A percentile compares a stretch with the other conserved stretches of the same genome.
phyloP scores from a whole-genome alignment of 2,888 invertebrate genomes.

The Thelaira solivaga region DNA sequence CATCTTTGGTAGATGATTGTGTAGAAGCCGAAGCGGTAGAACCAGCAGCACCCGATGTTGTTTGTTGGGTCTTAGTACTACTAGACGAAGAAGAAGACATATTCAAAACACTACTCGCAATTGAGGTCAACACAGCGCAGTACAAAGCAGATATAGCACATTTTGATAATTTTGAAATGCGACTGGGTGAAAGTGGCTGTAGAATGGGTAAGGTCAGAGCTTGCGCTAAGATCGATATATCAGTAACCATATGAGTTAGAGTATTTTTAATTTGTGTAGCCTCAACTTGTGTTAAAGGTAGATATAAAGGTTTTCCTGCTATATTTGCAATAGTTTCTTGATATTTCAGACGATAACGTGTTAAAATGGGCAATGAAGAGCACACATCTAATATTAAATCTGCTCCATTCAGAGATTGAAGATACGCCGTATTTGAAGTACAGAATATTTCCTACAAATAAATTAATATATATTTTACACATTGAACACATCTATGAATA shows the following conservation, averaged over 20 bases:
- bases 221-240: slow-evolving; percentile 87
- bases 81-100: slow-evolving; percentile 80
- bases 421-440: slow-evolving; percentile 85
- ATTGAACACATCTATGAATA: no score
- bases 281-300: slow-evolving; percentile 84
- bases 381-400: slow-evolving; percentile 90
- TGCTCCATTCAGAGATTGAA: slow-evolving; percentile 90
- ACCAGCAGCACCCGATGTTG: slow-evolving; percentile 52
- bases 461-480: no score
- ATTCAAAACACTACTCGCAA: slow-evolving; percentile 80
- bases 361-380: slow-evolving; percentile 83
- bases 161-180: slow-evolving; percentile 88
- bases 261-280: slow-evolving; percentile 84
- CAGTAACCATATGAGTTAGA: slow-evolving; percentile 88
- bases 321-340: slow-evolving; percentile 72
- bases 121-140: slow-evolving; percentile 85
- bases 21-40: slow-evolving; percentile 53
- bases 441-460: slow-evolving; percentile 84
- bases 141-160: slow-evolving; percentile 91
- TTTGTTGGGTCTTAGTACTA: slow-evolving; percentile 77
- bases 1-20: slow-evolving; percentile 72
- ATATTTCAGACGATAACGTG: slow-evolving; percentile 79
- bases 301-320: slow-evolving; percentile 82
- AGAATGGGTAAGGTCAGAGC: slow-evolving; percentile 90
- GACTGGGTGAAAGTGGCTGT: slow-evolving; percentile 91